phyloP scores from a whole-genome alignment of 2,797 vertebrate species.

The Nyctalus aviator region DNA sequence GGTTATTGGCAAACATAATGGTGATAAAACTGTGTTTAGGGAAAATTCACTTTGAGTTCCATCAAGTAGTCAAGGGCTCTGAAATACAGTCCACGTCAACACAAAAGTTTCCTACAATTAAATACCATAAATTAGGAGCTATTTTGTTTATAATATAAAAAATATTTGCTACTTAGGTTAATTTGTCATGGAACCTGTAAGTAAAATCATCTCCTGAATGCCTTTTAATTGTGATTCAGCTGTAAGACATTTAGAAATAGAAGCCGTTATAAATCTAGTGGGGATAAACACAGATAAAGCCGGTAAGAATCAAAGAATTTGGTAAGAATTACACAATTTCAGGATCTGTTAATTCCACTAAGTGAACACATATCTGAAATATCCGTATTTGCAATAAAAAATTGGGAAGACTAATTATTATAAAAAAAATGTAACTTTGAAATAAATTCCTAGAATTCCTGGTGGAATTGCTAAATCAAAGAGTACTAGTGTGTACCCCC shows the following conservation, averaged over 20 bases:
- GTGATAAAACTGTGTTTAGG: constrained; percentile 51
- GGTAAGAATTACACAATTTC: background rate
- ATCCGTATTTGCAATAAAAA: constrained; percentile 16
- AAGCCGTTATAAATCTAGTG: constrained; percentile 40
- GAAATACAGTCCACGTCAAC: background rate
- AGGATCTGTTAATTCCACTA: background rate
- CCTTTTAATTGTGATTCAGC: constrained; percentile 54
- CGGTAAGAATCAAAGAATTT: constrained; percentile 3
- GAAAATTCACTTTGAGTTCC: constrained; percentile 45
- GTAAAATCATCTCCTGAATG: constrained; percentile 1
- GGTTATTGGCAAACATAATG: background rate
- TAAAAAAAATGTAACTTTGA: background rate
- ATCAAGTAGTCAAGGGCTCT: constrained; percentile 44
- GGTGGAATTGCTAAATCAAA: constrained; percentile 32
- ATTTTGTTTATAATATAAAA: constrained; percentile 57
- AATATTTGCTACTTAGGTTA: background rate
- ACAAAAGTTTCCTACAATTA: constrained; percentile 14
- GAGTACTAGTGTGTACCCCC: no score
- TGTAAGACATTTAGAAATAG: constrained; percentile 40
- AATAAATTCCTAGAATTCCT: constrained; percentile 33
- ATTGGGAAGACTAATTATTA: background rate
- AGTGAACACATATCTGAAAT: background rate
- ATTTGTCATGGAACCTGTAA: constrained; percentile 29
- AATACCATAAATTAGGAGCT: constrained; percentile 28
- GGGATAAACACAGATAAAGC: constrained; percentile 5